phyloP scores from a whole-genome alignment of 2,113 vertebrate genomes.

The Lamprologus callipterus region DNA sequence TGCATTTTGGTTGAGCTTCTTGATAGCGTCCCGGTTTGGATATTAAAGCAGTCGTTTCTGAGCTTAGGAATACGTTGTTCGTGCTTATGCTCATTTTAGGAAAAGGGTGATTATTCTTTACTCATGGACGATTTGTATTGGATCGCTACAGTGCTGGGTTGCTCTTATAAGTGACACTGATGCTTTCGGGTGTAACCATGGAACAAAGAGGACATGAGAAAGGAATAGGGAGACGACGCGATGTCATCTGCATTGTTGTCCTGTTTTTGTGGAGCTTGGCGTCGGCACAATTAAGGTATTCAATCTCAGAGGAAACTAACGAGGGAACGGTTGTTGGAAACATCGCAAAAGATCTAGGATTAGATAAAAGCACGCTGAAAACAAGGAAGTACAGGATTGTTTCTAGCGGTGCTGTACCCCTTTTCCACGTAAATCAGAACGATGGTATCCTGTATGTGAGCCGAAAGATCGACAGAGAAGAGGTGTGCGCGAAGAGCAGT shows the following conservation, averaged over 20 bases:
- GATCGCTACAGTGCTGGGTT: not conserved
- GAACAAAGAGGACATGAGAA: conserved; percentile 6
- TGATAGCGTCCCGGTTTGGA: not conserved
- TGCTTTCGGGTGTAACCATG: not conserved
- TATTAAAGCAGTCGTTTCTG: not conserved
- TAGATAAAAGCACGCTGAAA: conserved; percentile 34
- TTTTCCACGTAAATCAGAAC: conserved; percentile 58
- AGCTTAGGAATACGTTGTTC: not conserved
- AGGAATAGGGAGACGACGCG: not conserved
- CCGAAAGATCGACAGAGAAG: conserved; percentile 58
- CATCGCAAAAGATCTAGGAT: conserved; percentile 63
- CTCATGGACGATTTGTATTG: not conserved
- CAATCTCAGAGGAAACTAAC: conserved; percentile 51
- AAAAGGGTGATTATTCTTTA: not conserved
- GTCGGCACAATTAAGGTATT: conserved; percentile 57
- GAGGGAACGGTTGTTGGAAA: conserved; percentile 62
- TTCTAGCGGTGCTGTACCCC: conserved; percentile 4
- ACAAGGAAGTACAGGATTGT: conserved; percentile 56
- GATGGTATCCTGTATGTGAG: conserved; percentile 54
- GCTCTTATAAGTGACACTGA: not conserved
- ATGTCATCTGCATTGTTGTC: not conserved
- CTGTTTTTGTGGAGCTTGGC: conserved; percentile 19
- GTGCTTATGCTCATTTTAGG: too few species aligned
- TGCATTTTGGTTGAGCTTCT: not conserved
- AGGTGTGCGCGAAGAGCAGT: conserved; percentile 39